Conservation (phyloP, 2,888 invertebrate species). For the Leptopterna dolabrata region DNA sequence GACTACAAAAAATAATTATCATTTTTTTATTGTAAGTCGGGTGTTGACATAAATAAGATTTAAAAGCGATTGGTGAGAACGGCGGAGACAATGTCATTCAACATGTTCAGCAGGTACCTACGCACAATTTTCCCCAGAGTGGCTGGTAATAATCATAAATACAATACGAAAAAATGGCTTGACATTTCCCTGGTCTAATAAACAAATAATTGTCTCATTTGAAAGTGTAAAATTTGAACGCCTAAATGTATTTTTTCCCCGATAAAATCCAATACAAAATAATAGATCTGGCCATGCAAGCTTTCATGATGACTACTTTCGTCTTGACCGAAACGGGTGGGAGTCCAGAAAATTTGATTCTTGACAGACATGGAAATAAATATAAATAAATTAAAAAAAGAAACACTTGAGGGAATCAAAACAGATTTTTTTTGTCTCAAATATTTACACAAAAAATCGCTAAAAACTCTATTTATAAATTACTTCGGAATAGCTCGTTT, state of each 20-base stretch:
- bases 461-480: slow-evolving; percentile 6
- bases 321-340: background rate
- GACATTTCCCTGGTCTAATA: too few species aligned
- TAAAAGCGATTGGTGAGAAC: background rate
- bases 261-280: too few species aligned
- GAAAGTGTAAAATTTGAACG: too few species aligned
- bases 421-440: background rate
- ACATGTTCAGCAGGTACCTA: too few species aligned
- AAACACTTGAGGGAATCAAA: background rate
- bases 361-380: background rate
- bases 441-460: slow-evolving; percentile 14
- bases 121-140: background rate
- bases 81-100: background rate
- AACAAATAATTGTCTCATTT: too few species aligned
- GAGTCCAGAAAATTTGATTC: background rate
- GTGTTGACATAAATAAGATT: background rate
- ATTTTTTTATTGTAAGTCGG: background rate
- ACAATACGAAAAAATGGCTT: too few species aligned
- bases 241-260: too few species aligned
- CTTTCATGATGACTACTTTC: too few species aligned
- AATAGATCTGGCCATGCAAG: too few species aligned
- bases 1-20: background rate
- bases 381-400: slow-evolving; percentile 12
- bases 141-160: background rate
- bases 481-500: slow-evolving; percentile 17